Percentiles rank a stretch among this genome's conserved stretches.
Evolutionary conservation across 2,113 vertebrate genomes (phyloP).

Genomic region (Leptosomus discolor): DNA sequence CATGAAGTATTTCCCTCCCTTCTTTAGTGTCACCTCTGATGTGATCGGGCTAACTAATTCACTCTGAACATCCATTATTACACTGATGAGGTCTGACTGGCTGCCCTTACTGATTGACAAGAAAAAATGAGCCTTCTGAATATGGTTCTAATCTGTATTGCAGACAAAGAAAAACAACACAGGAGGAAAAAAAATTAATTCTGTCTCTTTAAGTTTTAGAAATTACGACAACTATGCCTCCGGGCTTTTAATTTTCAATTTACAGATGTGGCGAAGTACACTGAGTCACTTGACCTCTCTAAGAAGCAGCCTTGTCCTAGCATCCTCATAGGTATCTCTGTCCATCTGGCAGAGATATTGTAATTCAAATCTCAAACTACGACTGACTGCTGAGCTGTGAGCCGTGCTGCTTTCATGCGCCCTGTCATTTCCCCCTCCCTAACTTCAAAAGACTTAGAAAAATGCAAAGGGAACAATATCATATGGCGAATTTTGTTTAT

Average conservation of each 20-base stretch:
- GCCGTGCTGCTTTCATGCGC: not conserved
- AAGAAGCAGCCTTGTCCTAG: constrained; percentile 14
- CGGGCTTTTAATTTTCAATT: constrained; percentile 48
- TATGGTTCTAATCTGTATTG: constrained; percentile 36
- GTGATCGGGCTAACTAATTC: constrained; percentile 55
- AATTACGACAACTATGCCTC: not conserved
- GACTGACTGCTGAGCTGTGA: constrained; percentile 38
- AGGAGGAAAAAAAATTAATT: not conserved
- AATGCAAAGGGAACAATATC: constrained; percentile 41
- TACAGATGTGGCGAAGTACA: constrained; percentile 31
- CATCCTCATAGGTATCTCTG: constrained; percentile 39
- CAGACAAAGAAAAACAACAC: not conserved
- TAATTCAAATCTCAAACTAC: constrained; percentile 51
- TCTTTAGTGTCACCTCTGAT: constrained; percentile 44
- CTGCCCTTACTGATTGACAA: constrained; percentile 64
- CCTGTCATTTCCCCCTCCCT: constrained; percentile 23
- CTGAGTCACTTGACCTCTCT: constrained; percentile 32
- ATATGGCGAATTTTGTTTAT: constrained; percentile 37
- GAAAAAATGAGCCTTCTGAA: constrained; percentile 55
- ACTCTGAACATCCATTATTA: constrained; percentile 58
- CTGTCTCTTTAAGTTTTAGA: constrained; percentile 34
- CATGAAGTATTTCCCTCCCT: constrained; percentile 23
- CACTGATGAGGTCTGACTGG: constrained; percentile 64
- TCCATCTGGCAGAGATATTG: constrained; percentile 55
- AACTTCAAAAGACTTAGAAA: constrained; percentile 47